These are phyloP conservation scores for Gavialis gangeticus DNA, from an alignment of 2,113 vertebrate species.

Conservation along the genomic window DNA sequence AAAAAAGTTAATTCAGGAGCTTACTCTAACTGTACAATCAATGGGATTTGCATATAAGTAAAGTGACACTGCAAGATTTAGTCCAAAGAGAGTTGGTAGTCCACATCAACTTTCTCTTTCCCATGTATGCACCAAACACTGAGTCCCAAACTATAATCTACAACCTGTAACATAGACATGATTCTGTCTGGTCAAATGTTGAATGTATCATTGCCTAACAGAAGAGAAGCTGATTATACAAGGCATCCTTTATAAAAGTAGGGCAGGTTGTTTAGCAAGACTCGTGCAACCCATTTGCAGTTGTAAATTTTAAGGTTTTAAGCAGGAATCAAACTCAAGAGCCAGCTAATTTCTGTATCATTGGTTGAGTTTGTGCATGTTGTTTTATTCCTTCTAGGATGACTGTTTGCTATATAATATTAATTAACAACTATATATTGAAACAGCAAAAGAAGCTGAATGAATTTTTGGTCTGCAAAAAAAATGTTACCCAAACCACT, in stretches of 20 bases:
- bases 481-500: neutral
- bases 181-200: neutral
- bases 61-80: neutral
- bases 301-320: neutral
- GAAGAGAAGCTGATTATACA: neutral
- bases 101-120: neutral
- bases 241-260: neutral
- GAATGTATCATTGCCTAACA: neutral
- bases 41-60: neutral
- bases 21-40: neutral
- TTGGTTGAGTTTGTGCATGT: neutral
- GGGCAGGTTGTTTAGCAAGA: neutral
- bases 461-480: slow-evolving; percentile 15
- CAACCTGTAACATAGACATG: neutral
- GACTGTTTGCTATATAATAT: neutral
- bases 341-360: neutral
- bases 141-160: neutral
- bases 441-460: slow-evolving; percentile 14
- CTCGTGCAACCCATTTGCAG: neutral
- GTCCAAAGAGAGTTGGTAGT: neutral
- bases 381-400: neutral
- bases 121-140: neutral
- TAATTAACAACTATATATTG: slow-evolving; percentile 56
- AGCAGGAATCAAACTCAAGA: neutral
- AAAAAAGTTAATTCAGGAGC: neutral